Percentiles rank a stretch among this genome's conserved stretches.
Conservation (phyloP, 1,140 invertebrate genomes). For the Heliconius nattereri region DNA sequence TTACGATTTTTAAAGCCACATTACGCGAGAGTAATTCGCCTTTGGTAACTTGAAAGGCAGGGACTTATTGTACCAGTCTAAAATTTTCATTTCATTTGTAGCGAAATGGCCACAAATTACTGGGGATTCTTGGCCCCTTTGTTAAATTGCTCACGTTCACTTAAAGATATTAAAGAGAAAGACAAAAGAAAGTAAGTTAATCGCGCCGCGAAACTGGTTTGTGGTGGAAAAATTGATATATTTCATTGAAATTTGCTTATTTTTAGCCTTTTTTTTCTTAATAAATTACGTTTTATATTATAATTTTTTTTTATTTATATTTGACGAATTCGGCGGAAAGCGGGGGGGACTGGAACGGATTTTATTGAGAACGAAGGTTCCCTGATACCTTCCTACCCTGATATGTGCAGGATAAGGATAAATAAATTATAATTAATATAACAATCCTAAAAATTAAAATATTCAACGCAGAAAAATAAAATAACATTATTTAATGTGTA, state of each 20-base stretch:
- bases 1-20: constrained; percentile 13
- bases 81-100: constrained; percentile 51
- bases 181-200: constrained; percentile 40
- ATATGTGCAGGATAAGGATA: too few species aligned
- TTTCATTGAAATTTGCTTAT: neutral
- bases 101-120: constrained; percentile 47
- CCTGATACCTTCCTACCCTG: too few species aligned
- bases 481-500: too few species aligned
- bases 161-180: constrained; percentile 49
- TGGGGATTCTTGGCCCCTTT: constrained; percentile 44
- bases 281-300: neutral
- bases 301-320: neutral
- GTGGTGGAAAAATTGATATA: constrained; percentile 27
- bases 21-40: neutral
- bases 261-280: neutral
- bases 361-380: too few species aligned
- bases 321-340: too few species aligned
- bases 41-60: constrained; percentile 29
- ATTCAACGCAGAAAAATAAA: too few species aligned
- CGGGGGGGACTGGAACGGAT: too few species aligned
- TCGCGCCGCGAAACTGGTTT: constrained; percentile 29
- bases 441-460: too few species aligned
- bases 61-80: constrained; percentile 44
- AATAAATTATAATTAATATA: too few species aligned
- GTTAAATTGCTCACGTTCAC: constrained; percentile 49